Conservation (phyloP, 1,140 invertebrate species). For the Nephotettix cincticeps region DNA sequence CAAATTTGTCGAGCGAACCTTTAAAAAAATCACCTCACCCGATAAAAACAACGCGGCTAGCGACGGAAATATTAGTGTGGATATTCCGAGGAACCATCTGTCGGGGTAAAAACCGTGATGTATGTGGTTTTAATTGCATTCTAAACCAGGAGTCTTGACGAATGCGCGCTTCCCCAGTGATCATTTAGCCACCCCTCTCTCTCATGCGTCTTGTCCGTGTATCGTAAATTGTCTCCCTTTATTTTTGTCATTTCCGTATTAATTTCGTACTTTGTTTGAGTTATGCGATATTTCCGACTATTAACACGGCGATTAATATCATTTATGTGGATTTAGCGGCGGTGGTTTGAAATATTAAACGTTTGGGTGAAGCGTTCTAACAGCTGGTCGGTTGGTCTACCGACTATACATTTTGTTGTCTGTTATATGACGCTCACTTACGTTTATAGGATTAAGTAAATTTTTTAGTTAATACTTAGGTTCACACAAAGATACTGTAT, state of each 20-base stretch:
- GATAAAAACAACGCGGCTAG: neutral
- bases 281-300: conserved; percentile 7
- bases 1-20: conserved; percentile 9
- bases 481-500: too few species aligned
- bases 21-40: neutral
- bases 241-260: conserved; percentile 21
- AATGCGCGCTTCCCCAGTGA: conserved; percentile 6
- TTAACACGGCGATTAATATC: conserved; percentile 3
- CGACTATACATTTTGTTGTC: too few species aligned
- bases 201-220: conserved; percentile 11
- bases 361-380: too few species aligned
- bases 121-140: conserved; percentile 20
- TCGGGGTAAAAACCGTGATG: conserved; percentile 11
- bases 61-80: conserved; percentile 9
- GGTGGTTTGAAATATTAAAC: neutral
- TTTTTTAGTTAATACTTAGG: too few species aligned
- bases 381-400: too few species aligned
- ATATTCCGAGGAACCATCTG: neutral
- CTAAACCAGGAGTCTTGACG: conserved; percentile 17
- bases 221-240: conserved; percentile 14
- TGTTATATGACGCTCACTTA: too few species aligned
- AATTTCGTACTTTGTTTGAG: conserved; percentile 22
- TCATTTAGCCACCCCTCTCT: conserved; percentile 13
- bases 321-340: neutral
- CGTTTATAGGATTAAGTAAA: too few species aligned